A percentile compares a stretch with the other conserved stretches of the same genome.
Conservation (phyloP, 2,113 vertebrate species). For the Protobothrops flavoviridis region DNA sequence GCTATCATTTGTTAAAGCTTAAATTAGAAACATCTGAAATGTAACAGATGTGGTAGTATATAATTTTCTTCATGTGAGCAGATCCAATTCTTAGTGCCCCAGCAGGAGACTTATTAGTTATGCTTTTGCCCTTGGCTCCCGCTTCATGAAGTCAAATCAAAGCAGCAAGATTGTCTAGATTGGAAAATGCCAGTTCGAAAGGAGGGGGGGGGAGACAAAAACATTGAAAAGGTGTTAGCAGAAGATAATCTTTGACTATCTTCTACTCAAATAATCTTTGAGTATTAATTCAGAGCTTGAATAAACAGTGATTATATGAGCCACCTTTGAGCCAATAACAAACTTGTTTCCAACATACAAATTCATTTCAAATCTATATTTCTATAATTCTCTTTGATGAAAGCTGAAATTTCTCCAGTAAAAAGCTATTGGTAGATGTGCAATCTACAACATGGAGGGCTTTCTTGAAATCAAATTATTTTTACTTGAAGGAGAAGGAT, state of each 20-base stretch:
- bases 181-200: conserved; percentile 4
- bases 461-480: background rate
- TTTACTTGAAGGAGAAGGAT: background rate
- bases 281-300: background rate
- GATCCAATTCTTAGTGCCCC: conserved; percentile 11
- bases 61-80: conserved; percentile 20
- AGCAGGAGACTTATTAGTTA: conserved; percentile 9
- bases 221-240: background rate
- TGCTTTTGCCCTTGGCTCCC: conserved; percentile 8
- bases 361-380: background rate
- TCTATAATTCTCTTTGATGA: background rate
- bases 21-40: conserved; percentile 23
- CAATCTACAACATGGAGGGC: background rate
- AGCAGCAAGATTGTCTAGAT: conserved; percentile 12
- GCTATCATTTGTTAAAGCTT: conserved; percentile 13
- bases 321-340: background rate
- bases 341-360: background rate
- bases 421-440: background rate
- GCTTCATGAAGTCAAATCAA: background rate
- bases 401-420: background rate
- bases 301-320: background rate
- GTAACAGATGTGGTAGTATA: conserved; percentile 16
- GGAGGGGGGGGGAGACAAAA: background rate
- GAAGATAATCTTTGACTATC: background rate
- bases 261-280: background rate